Percentiles rank a stretch among this genome's conserved stretches.
Conservation (phyloP, 2,113 vertebrate genomes). For the Mixornis gularis region DNA sequence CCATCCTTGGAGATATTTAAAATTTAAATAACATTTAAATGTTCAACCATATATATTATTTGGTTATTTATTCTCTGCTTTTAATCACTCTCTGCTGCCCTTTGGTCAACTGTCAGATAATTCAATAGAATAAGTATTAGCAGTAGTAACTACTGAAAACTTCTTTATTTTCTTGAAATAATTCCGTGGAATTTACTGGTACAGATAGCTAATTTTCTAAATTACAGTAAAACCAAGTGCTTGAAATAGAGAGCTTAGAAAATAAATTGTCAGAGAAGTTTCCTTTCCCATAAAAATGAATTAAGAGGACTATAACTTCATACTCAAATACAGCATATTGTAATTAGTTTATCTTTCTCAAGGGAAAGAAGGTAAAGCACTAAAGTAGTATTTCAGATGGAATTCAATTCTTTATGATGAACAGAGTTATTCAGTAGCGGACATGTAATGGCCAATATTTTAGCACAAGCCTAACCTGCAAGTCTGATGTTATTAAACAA, state of each 20-base stretch:
- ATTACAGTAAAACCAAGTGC: neutral
- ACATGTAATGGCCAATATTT: neutral
- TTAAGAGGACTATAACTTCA: neutral
- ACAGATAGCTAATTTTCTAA: neutral
- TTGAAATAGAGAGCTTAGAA: neutral
- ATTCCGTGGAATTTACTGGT: neutral
- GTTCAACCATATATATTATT: neutral
- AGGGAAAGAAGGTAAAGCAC: neutral
- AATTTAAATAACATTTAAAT: neutral
- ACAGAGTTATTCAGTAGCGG: neutral
- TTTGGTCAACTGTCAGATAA: neutral
- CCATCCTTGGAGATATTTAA: neutral
- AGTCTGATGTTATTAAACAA: neutral
- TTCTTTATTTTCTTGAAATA: neutral
- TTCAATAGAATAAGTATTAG: neutral
- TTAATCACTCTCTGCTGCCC: neutral
- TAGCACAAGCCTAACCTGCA: neutral
- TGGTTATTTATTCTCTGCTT: neutral
- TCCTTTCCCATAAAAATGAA: neutral
- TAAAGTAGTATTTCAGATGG: neutral
- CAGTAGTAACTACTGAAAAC: neutral
- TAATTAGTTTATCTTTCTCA: slow-evolving; percentile 8
- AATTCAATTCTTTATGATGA: neutral
- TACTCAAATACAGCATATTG: neutral
- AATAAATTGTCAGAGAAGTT: neutral